Percentiles rank a stretch among this genome's conserved stretches.
phyloP scores from a whole-genome alignment of 2,113 vertebrate species.

The Notarius quadriscutis region DNA sequence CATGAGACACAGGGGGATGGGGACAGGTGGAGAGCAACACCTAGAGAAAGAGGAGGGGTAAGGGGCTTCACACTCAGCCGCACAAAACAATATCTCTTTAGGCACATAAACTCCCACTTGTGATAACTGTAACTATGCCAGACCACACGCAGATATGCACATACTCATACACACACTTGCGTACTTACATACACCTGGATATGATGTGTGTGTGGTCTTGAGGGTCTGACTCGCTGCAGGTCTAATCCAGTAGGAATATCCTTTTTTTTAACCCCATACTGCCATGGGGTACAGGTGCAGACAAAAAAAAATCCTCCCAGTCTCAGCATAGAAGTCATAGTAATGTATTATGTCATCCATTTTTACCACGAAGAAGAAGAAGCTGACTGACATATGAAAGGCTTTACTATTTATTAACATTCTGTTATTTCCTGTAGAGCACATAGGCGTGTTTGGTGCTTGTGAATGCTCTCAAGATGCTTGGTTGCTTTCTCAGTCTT shows the following conservation, averaged over 20 bases:
- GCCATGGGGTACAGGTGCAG: constrained; percentile 61
- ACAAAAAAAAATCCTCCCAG: constrained; percentile 42
- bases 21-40: constrained; percentile 26
- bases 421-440: background rate
- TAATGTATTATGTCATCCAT: constrained; percentile 26
- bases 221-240: constrained; percentile 57
- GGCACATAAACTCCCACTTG: constrained; percentile 60
- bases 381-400: constrained; percentile 10
- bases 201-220: constrained; percentile 61
- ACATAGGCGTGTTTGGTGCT: background rate
- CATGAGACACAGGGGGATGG: constrained; percentile 54
- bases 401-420: background rate
- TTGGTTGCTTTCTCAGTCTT: background rate
- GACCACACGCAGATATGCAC: constrained; percentile 61
- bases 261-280: constrained; percentile 27
- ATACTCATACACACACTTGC: constrained; percentile 55
- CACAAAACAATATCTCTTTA: constrained; percentile 62
- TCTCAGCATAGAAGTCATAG: constrained; percentile 45
- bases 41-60: constrained; percentile 46
- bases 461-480: background rate
- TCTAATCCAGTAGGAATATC: constrained; percentile 47
- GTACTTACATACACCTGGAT: constrained; percentile 42
- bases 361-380: constrained; percentile 21
- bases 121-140: constrained; percentile 67
- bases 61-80: constrained; percentile 52